Evolutionary conservation across 2,797 vertebrate genomes (phyloP).

Genomic region (Chloroceryle inda): DNA sequence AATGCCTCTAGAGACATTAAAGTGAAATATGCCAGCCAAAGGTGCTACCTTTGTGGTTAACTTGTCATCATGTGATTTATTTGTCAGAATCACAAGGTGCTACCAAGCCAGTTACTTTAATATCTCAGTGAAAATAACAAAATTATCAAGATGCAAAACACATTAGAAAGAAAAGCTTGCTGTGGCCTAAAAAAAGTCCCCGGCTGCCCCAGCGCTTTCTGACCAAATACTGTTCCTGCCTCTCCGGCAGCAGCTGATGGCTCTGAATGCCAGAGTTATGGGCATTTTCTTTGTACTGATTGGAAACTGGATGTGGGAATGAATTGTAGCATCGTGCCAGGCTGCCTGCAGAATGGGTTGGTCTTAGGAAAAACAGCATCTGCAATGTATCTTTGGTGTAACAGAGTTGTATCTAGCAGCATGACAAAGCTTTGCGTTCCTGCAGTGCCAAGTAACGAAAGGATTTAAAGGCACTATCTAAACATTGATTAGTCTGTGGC

Average conservation of each 20-base stretch:
- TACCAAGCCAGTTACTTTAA: background rate
- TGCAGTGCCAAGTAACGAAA: background rate
- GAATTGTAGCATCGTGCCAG: background rate
- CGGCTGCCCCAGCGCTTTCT: background rate
- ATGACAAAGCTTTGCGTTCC: background rate
- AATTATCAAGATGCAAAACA: slow-evolving; percentile 9
- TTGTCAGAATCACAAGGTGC: background rate
- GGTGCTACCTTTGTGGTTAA: background rate
- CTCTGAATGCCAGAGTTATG: background rate
- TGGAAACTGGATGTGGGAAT: background rate
- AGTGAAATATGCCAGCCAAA: slow-evolving; percentile 15
- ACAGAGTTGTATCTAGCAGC: background rate
- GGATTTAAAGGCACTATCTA: background rate
- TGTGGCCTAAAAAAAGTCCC: background rate
- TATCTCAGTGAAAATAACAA: background rate
- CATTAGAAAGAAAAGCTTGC: background rate
- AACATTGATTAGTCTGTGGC: background rate
- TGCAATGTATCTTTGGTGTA: background rate
- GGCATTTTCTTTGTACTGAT: background rate
- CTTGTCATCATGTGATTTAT: background rate
- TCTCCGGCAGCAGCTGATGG: background rate
- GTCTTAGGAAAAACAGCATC: background rate
- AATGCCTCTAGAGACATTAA: background rate
- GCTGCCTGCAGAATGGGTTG: background rate
- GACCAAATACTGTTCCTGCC: background rate